Conservation (phyloP, 1,140 invertebrate genomes). For the Rhopalosiphum padi region DNA sequence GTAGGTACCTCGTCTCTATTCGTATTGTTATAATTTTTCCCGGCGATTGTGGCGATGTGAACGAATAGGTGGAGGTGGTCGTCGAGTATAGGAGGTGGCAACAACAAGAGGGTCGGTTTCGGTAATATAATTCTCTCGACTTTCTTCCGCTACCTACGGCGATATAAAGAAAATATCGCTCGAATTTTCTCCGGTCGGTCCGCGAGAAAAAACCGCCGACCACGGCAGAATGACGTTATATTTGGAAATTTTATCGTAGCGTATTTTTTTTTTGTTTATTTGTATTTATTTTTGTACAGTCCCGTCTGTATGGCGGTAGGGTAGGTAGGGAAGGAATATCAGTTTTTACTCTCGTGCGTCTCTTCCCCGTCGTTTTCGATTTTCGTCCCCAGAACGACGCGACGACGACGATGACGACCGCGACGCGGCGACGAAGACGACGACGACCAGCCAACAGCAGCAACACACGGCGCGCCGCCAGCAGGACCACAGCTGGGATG, state of each 20-base stretch:
- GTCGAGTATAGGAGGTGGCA: not conserved
- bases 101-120: not conserved
- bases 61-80: not conserved
- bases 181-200: not conserved
- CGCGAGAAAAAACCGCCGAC: not conserved
- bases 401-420: not conserved
- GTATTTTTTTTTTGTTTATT: not conserved
- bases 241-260: not conserved
- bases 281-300: not conserved
- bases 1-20: not conserved
- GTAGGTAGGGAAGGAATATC: not conserved
- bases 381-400: not conserved
- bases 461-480: conserved; percentile 27
- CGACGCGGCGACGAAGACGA: not conserved
- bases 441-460: not conserved
- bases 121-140: not conserved
- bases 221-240: not conserved
- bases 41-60: not conserved
- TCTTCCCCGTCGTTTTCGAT: not conserved
- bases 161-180: not conserved
- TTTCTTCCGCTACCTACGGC: not conserved
- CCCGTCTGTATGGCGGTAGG: not conserved
- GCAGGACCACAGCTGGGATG: conserved; percentile 45
- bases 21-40: not conserved
- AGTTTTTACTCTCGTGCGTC: not conserved